Evolutionary conservation across 2,888 invertebrate genomes (phyloP).

Genomic region (Hoplodrina ambigua): DNA sequence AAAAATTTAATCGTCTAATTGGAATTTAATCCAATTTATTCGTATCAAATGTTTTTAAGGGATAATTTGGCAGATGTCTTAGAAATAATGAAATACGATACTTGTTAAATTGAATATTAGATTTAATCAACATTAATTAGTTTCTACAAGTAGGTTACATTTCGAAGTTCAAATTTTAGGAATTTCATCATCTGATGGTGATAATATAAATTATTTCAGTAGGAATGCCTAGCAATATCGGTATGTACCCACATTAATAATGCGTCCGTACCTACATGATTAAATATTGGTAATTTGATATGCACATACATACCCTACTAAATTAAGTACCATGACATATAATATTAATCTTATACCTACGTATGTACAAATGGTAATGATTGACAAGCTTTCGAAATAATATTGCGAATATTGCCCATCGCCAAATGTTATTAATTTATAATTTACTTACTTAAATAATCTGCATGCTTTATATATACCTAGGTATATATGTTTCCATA

Average conservation of each 20-base stretch:
- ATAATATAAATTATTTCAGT: slow-evolving; percentile 15
- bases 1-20: slow-evolving; percentile 51
- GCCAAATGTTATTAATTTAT: no score
- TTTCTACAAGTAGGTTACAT: slow-evolving; percentile 6
- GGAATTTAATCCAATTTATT: slow-evolving; percentile 50
- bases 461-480: no score
- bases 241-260: background rate
- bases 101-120: slow-evolving; percentile 31
- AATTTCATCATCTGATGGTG: background rate
- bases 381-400: no score
- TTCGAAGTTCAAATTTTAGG: slow-evolving; percentile 18
- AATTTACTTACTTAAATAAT: no score
- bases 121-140: slow-evolving; percentile 36
- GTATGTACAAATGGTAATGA: background rate
- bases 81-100: slow-evolving; percentile 36
- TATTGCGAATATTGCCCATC: no score
- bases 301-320: background rate
- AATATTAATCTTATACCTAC: background rate
- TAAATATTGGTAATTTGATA: background rate
- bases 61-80: slow-evolving; percentile 48
- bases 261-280: background rate
- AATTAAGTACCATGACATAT: background rate
- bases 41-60: slow-evolving; percentile 20
- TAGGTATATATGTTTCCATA: no score
- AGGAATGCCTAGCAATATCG: background rate